phyloP scores from a whole-genome alignment of 2,113 vertebrate genomes.

The Ginglymostoma cirratum region DNA sequence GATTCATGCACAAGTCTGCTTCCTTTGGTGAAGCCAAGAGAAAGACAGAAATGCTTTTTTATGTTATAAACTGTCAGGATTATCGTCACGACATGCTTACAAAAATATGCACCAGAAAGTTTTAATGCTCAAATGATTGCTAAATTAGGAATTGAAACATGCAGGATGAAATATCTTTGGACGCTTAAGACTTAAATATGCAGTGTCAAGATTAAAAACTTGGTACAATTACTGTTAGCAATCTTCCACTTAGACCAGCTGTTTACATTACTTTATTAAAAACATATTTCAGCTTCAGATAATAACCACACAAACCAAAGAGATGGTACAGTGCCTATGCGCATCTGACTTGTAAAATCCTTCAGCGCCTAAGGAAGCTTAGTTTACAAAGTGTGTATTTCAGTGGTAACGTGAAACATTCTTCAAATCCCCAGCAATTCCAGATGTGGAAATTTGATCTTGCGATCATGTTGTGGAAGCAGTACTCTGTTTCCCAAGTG shows the following conservation, averaged over 20 bases:
- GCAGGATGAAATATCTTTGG: neutral
- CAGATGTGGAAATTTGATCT: slow-evolving; percentile 34
- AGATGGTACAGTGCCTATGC: neutral
- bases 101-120: neutral
- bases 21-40: neutral
- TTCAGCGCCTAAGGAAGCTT: slow-evolving; percentile 12
- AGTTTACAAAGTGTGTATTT: slow-evolving; percentile 22
- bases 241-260: neutral
- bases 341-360: slow-evolving; percentile 10
- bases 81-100: neutral
- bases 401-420: neutral
- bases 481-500: neutral
- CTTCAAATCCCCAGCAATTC: slow-evolving; percentile 10
- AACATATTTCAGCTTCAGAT: slow-evolving; percentile 24
- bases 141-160: neutral
- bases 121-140: slow-evolving; percentile 3
- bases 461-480: neutral
- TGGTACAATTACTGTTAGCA: neutral
- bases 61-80: neutral
- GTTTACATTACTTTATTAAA: slow-evolving; percentile 24
- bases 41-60: neutral
- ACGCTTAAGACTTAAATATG: neutral
- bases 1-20: neutral
- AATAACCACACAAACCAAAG: neutral
- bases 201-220: neutral